Base-by-base conservation (phyloP, 2,888 invertebrate species). In the Erannis defoliaria region DNA sequence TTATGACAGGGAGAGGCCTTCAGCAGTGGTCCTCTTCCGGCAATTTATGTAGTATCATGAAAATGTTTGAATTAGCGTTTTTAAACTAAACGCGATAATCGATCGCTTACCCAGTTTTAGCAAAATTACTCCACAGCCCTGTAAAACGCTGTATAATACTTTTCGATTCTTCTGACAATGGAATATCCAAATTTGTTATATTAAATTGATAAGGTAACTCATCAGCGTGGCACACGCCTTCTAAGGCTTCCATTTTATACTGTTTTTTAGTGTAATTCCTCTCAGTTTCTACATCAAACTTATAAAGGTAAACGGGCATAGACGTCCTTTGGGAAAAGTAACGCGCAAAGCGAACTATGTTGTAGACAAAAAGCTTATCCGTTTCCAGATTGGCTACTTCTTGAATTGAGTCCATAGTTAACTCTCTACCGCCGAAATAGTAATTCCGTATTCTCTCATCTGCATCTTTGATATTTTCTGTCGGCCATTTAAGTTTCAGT, bases 181-280 rank as follows among this genome's bases (percentile, higher is more conserved):
- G 87, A 64, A 91, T 74, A 50, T 87, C 80, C 50, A 88, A 66
- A 54, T 82, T 82, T 0, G 88, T 89, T 0, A 91, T 70, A 50
- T 92, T 80, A 49, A 93, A 93, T 1, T 88, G 75, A 65, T 92
- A 93, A 2, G 79, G 79, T 21, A 91, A 71, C 1, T 93, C 93
- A 57, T 93, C 93, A 2, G 88, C 80, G 65, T 93, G 93, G 68
- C 93, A 93, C 1, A 88, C 90, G 1, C 92, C 93, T 49, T 80
- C 66, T 1, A 85, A 54, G 3, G 70, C 58, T 3, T 88, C 79
- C 87, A 92, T 85, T 40, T 88, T 82, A 55, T 92, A 92, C 43
- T 74, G 66, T 45, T 75, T 83, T 73, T 92, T 92, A 12, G 84
- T 81, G 54, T 78, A 77, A 72, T 90, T 92, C 48, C 92, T 80